Evolutionary conservation across 2,113 vertebrate genomes (phyloP), one percentile per base, ranked within the genome.

Genomic region (Gasterosteus aculeatus): DNA sequence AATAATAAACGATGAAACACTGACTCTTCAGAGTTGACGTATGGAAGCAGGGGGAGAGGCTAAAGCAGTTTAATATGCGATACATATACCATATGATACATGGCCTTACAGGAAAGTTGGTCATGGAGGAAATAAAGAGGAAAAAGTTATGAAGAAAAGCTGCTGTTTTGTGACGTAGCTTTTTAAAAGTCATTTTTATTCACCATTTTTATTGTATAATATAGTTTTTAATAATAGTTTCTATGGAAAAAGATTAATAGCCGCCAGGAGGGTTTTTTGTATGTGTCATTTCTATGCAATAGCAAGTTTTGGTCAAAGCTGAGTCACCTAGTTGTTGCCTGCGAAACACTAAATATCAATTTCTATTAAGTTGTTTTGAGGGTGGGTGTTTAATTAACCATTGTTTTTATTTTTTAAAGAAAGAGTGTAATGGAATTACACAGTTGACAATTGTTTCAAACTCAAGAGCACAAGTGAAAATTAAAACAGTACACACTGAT

Each of bases 1-100:
- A 74, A 63, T 62, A 49, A 73, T 62, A 60, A 72, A 70, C 54
- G 33, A 62, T 80, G 73, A 16, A 87, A 73, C n/a, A 75, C 16
- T 22, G 69, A 78, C 57, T 59, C 31, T 15, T 60, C 31, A 47
- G 65, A 69, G 56, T 72, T 51, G 5, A 70, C 73, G 19, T n/a
- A 61, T 19, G 4, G 31, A 19, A 49, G 73, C 49, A 14, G 15
- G 41, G 42, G 9, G 42, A 18, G 42, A 56, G 54, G 46, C 71
- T 15, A 49, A 2, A 60, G 12, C 41, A 39, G 14, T 79, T 71
- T 64, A 62, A 54, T 44, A 72, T 68, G 29, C 58, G 47, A 54
- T 42, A 26, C 22, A 26, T 26, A 26, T 26, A 26, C 22, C 22
- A 26, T 26, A 26, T 26, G 22, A 26, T 26, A 26, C 54, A 66